A percentile compares a stretch with the other conserved stretches of the same genome.
Conservation (phyloP, 2,797 vertebrate species). For the Carduelis carduelis region DNA sequence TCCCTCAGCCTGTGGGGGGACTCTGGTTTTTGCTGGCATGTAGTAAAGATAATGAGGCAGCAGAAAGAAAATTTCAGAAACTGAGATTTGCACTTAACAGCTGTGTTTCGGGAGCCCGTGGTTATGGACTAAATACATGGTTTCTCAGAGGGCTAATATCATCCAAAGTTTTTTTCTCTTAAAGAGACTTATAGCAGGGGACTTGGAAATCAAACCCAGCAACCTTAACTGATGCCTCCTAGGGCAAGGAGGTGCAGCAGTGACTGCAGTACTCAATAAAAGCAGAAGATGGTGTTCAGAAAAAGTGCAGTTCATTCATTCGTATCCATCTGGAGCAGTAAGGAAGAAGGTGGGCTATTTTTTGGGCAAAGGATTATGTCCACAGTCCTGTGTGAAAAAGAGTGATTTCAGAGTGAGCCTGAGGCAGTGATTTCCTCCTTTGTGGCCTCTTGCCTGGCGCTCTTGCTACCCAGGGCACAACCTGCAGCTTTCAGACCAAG, state of each 20-base stretch:
- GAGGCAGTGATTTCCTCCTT: background rate
- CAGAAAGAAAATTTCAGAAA: conserved; percentile 27
- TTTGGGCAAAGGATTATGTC: background rate
- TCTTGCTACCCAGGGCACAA: background rate
- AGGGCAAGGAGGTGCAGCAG: background rate
- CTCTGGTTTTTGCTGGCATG: conserved; percentile 30
- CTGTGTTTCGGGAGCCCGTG: conserved; percentile 10
- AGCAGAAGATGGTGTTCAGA: background rate
- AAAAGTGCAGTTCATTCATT: background rate
- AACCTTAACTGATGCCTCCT: background rate
- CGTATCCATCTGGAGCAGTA: background rate
- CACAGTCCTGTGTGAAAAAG: background rate
- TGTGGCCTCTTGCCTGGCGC: background rate
- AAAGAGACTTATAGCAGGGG: background rate
- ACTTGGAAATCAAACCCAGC: background rate
- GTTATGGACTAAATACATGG: background rate
- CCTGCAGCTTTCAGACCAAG: background rate
- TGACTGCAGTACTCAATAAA: background rate
- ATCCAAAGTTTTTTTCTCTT: background rate
- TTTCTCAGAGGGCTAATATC: background rate
- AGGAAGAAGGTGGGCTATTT: background rate
- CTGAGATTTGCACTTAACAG: conserved; percentile 8
- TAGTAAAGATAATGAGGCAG: conserved; percentile 41
- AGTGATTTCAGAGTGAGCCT: background rate
- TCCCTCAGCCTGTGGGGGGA: background rate